phyloP scores from a whole-genome alignment of 2,888 invertebrate genomes.

The Drosophila atripex region DNA sequence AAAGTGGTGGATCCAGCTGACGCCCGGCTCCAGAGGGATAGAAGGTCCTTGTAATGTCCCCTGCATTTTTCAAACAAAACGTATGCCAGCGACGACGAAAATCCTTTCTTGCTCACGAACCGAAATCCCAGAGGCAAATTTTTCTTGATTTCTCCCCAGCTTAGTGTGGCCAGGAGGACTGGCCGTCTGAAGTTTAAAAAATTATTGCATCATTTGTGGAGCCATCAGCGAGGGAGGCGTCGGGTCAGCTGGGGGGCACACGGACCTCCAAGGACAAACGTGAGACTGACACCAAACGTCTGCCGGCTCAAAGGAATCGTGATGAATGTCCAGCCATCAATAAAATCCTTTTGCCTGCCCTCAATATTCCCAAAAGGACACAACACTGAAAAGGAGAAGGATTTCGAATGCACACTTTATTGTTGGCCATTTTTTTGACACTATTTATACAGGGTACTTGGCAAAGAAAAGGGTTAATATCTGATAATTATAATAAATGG shows the following conservation, averaged over 20 bases:
- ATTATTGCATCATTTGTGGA: slow-evolving; percentile 50
- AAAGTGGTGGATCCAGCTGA: slow-evolving; percentile 13
- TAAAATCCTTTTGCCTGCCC: slow-evolving; percentile 43
- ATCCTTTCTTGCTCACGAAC: slow-evolving; percentile 44
- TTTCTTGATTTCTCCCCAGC: slow-evolving; percentile 48
- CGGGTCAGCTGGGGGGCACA: slow-evolving; percentile 17
- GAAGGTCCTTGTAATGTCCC: slow-evolving; percentile 48
- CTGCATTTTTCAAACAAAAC: slow-evolving; percentile 57
- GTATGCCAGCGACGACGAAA: slow-evolving; percentile 47
- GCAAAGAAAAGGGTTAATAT: background rate
- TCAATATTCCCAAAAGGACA: slow-evolving; percentile 14
- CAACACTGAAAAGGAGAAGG: slow-evolving; percentile 1
- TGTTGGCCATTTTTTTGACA: background rate
- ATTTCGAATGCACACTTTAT: background rate
- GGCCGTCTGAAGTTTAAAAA: slow-evolving; percentile 45
- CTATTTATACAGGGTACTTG: background rate
- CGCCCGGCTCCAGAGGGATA: slow-evolving; percentile 6
- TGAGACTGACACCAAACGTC: slow-evolving; percentile 35
- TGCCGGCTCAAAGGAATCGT: slow-evolving; percentile 32
- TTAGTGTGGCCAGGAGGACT: slow-evolving; percentile 5
- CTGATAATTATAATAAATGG: background rate
- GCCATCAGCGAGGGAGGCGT: slow-evolving; percentile 17
- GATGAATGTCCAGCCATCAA: slow-evolving; percentile 61
- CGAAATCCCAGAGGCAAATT: slow-evolving; percentile 49
- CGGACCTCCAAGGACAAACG: slow-evolving; percentile 15